phyloP scores from a whole-genome alignment of 2,888 invertebrate genomes.

The Nemapogon koenigi region DNA sequence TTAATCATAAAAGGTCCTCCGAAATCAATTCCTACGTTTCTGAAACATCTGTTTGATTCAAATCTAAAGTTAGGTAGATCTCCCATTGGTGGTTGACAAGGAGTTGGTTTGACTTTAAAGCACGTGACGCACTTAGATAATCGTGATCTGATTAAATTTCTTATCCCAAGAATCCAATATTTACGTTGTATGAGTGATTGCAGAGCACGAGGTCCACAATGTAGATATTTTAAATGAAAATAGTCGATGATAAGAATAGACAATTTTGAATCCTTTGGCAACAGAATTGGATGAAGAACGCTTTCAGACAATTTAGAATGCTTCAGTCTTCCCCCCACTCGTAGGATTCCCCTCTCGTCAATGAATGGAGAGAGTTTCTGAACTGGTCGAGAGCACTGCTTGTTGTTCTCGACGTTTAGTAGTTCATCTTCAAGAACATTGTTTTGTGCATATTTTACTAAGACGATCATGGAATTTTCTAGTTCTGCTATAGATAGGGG shows the following conservation, averaged over 20 bases:
- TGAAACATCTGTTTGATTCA: conserved; percentile 10
- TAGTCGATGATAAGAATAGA: conserved; percentile 3
- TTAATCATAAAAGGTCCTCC: conserved; percentile 16
- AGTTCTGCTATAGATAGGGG: neutral
- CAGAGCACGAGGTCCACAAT: conserved; percentile 8
- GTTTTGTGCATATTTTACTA: conserved; percentile 1
- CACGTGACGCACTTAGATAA: conserved; percentile 9
- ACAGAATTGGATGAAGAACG: conserved; percentile 2
- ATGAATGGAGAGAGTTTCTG: conserved; percentile 6
- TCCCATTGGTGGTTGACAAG: conserved; percentile 13
- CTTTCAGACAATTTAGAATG: neutral
- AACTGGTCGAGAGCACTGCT: neutral
- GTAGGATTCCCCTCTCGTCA: neutral
- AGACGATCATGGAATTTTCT: neutral
- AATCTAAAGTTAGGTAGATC: conserved; percentile 13
- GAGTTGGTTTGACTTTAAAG: conserved; percentile 8
- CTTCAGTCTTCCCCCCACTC: conserved; percentile 8
- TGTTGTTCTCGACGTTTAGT: neutral
- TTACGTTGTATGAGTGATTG: conserved; percentile 7
- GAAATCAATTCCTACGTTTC: conserved; percentile 15
- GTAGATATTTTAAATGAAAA: conserved; percentile 8
- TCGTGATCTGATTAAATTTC: conserved; percentile 5
- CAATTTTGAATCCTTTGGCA: conserved; percentile 1
- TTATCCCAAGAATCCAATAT: conserved; percentile 9
- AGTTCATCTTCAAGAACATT: neutral